These are phyloP conservation scores for Chloebia gouldiae DNA, from an alignment of 2,113 vertebrate species.

Conservation along the genomic window DNA sequence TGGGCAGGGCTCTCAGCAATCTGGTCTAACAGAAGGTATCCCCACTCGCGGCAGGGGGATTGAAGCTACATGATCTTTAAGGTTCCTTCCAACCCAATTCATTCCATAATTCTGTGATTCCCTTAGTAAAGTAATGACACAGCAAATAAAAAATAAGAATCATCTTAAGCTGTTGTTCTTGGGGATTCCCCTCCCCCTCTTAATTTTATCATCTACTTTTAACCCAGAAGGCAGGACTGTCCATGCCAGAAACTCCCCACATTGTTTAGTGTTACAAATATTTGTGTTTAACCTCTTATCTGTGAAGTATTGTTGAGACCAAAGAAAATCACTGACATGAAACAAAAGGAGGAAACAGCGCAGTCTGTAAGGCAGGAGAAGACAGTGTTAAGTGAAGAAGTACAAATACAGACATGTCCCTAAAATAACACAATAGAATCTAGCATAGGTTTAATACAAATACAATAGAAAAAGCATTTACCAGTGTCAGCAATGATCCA, in stretches of 20 bases:
- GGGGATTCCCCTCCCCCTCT: fast-evolving
- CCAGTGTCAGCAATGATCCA: background rate
- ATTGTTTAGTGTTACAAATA: background rate
- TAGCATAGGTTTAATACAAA: background rate
- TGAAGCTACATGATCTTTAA: background rate
- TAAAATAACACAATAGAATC: background rate
- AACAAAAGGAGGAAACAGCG: constrained; percentile 43
- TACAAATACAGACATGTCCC: background rate
- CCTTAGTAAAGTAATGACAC: background rate
- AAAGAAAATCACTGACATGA: background rate
- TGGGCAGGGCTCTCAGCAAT: background rate
- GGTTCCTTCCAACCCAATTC: background rate
- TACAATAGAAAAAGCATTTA: background rate
- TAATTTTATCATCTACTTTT: background rate
- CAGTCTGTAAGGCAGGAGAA: background rate
- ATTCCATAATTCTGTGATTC: background rate
- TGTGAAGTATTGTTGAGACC: background rate
- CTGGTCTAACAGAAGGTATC: background rate
- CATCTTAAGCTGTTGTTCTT: background rate
- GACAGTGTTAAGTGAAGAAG: background rate
- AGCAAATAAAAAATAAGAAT: background rate
- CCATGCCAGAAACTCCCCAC: background rate
- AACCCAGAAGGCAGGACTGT: background rate
- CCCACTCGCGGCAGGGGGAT: fast-evolving
- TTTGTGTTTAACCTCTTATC: constrained; percentile 10